Evolutionary conservation across 2,888 invertebrate species (phyloP), one percentile per base, ranked within the genome.

Genomic region (Chaetogeoica ovagalla): DNA sequence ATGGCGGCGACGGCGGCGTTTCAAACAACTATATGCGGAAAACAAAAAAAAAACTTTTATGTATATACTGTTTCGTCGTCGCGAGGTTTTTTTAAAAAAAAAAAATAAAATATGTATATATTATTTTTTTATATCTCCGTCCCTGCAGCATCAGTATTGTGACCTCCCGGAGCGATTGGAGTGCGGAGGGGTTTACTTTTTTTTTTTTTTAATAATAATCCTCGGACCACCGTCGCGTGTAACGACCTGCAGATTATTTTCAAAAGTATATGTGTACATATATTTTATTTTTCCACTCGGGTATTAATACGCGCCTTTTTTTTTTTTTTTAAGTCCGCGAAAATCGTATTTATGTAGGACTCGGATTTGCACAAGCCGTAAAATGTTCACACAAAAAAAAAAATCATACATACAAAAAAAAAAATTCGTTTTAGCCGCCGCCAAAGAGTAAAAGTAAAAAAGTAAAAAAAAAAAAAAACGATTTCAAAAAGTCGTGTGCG

Each of bases 151-250:
- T 30, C 30, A 4, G 30, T 30, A 30, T 30, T 30, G 30, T 30
- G 30, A 30, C 30, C 30, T 30, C 30, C 30, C 30, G 30, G 30
- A 1, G 62, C 68, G 76, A n/a, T 19, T 52, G 63, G 63, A 63
- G 63, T 63, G 63, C 37, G 55, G 55, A 39, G 74, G 37, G 65
- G 57, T 55, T 69, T 71, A 37, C 55, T 69, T 63, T 77, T 79
- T 70, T 79, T 71, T 63, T 69, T 71, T 77, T 79, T 70, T 79
- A 79, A 79, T 79, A 79, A 79, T 79, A 79, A 79, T 79, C 57
- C 70, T 79, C 70, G 77, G 77, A 77, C 77, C 68, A 5, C 66
- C 59, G 19, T 55, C 77, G 76, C 62, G 62, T 63, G 70, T 63
- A 70, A 79, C 79, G 79, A 71, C 68, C 69, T 52, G 62, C 70